Evolutionary conservation across 2,888 invertebrate species (phyloP), one percentile per base, ranked within the genome.

Genomic region (Dasypolia templi): DNA sequence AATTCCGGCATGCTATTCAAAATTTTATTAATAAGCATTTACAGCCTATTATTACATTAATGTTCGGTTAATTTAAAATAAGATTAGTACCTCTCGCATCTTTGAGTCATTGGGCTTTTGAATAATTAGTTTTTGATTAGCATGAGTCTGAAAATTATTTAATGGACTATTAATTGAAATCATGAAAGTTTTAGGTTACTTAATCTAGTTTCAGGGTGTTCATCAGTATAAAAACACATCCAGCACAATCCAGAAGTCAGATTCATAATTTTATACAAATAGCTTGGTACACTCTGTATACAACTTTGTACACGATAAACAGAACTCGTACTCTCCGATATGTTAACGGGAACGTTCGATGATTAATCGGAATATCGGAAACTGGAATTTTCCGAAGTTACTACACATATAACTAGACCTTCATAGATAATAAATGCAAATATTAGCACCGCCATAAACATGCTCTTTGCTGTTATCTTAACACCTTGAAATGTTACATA

Each of bases 401-500:
- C 62, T 58, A 2, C 6, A 39, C 19, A 19, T n/a, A 44, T 29
- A n/a, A n/a, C n/a, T n/a, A n/a, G n/a, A n/a, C n/a, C n/a, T n/a
- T n/a, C 56, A 49, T 1, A 46, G 74, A 74, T 78, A 74, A 62
- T n/a, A 74, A 39, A 42, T 17, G 75, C 29, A 80, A 80, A 80
- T 74, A 74, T 78, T 26, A 71, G 29, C 26, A 32, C 29, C 17
- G 42, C 35, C 14, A 51, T 72, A 51, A 55, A 73, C 35, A 29
- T 14, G 7, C 6, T 56, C 32, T 46, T 0, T 46, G 14, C 49
- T 63, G 51, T 64, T 72, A 55, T 77, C 73, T 51, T 39, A 46
- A 49, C 11, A 66, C 51, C 62, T 79, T 65, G 51, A 73, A 59
- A 59, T 79, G 32, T 58, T 1, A 26, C 22, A 35, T 26, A 19